A percentile compares a stretch with the other conserved stretches of the same genome.
These are phyloP conservation scores for Solea senegalensis DNA, from an alignment of 2,113 vertebrate genomes.

Conservation along the genomic window DNA sequence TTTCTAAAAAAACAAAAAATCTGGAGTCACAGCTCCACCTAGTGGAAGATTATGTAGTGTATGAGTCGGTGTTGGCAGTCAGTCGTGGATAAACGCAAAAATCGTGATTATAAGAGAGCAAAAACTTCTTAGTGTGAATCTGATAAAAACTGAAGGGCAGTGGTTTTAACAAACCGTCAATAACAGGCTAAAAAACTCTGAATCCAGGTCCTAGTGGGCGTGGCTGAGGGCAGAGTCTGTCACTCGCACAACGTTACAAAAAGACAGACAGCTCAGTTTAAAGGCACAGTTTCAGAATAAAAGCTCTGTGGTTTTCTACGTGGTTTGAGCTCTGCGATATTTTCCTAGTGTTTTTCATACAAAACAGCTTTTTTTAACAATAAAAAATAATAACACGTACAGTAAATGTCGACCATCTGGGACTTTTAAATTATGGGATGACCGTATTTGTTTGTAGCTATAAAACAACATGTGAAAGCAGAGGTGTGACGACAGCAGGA, in stretches of 20 bases:
- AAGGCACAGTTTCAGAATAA: neutral
- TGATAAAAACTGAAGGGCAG: neutral
- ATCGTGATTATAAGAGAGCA: too few relatives aligned
- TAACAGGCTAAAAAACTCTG: too few relatives aligned
- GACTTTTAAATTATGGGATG: conserved; percentile 3
- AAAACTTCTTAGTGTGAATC: too few relatives aligned
- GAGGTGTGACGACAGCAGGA: conserved; percentile 63
- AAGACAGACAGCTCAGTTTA: neutral
- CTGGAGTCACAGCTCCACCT: too few relatives aligned
- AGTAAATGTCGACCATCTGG: neutral
- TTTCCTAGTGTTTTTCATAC: neutral
- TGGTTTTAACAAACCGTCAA: neutral
- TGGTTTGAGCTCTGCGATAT: neutral
- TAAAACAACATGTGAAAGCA: conserved; percentile 23
- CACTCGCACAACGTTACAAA: neutral
- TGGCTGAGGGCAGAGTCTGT: neutral
- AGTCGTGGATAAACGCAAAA: too few relatives aligned
- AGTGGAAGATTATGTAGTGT: too few relatives aligned
- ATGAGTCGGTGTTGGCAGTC: too few relatives aligned
- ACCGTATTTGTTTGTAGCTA: too few relatives aligned
- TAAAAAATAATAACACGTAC: neutral
- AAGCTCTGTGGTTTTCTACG: neutral
- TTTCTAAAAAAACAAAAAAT: too few relatives aligned
- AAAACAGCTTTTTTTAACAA: neutral
- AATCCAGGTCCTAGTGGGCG: too few relatives aligned